phyloP scores from a whole-genome alignment of 1,140 invertebrate genomes.

The Leptopilina clavipes region DNA sequence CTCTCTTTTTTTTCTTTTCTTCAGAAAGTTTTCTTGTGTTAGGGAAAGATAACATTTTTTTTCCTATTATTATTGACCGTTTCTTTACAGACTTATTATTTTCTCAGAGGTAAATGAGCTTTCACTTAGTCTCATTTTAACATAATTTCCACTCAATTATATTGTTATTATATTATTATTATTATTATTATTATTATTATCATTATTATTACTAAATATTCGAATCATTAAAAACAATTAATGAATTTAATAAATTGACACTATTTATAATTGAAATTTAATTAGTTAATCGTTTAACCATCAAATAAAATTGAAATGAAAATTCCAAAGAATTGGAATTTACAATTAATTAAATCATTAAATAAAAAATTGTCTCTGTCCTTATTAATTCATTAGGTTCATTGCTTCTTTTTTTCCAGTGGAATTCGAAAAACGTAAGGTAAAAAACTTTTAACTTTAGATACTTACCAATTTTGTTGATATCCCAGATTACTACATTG shows the following conservation, averaged over 20 bases:
- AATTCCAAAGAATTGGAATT: neutral
- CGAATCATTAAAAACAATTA: neutral
- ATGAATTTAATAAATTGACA: neutral
- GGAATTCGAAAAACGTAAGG: neutral
- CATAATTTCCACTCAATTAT: slow-evolving; percentile 1
- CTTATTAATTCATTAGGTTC: no score
- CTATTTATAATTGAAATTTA: neutral
- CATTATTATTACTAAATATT: neutral
- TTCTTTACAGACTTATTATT: slow-evolving; percentile 20
- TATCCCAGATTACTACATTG: slow-evolving; percentile 91
- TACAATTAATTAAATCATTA: neutral
- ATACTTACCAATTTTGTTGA: slow-evolving; percentile 86
- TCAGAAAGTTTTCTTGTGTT: slow-evolving; percentile 1
- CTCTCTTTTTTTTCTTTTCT: neutral
- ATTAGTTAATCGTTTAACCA: neutral
- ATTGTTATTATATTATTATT: no score
- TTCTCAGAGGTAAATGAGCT: slow-evolving; percentile 7
- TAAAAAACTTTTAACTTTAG: neutral
- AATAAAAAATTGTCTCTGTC: neutral
- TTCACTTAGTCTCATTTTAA: slow-evolving; percentile 7
- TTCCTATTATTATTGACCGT: neutral
- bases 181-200: no score
- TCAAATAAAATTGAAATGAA: neutral
- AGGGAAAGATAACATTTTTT: neutral
- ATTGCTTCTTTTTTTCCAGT: neutral